Percentiles rank a stretch among this genome's conserved stretches.
Evolutionary conservation across 2,113 vertebrate genomes (phyloP).

Genomic region (Alethe diademata): DNA sequence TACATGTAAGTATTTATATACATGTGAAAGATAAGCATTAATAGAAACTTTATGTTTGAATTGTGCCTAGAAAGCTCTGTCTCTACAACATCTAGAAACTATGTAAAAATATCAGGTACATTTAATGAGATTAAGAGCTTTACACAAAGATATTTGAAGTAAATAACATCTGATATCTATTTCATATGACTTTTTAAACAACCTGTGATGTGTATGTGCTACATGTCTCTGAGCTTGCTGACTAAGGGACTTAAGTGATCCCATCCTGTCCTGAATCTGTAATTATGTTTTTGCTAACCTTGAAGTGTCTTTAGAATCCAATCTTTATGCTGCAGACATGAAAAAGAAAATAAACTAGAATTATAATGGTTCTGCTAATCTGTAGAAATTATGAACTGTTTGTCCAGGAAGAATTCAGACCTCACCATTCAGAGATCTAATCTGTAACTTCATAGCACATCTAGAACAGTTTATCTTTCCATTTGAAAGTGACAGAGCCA

Average conservation of each 20-base stretch:
- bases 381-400: conserved; percentile 7
- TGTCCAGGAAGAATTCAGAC: background rate
- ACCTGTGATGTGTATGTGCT: background rate
- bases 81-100: background rate
- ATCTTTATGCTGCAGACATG: background rate
- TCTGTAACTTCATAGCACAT: conserved; percentile 7
- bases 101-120: background rate
- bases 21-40: background rate
- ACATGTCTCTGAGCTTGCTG: background rate
- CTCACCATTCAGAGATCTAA: background rate
- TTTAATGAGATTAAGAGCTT: background rate
- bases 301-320: background rate
- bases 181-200: background rate
- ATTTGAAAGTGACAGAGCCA: background rate
- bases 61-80: background rate
- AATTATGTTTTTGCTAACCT: background rate
- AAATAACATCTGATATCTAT: background rate
- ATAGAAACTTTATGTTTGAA: background rate
- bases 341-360: background rate
- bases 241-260: background rate
- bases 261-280: background rate
- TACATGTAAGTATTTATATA: background rate
- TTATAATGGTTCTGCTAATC: background rate
- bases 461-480: conserved; percentile 30
- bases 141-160: background rate